Percentiles rank a stretch among this genome's conserved stretches.
phyloP scores from a whole-genome alignment of 2,888 invertebrate genomes.

The Drosophila ochracea region DNA sequence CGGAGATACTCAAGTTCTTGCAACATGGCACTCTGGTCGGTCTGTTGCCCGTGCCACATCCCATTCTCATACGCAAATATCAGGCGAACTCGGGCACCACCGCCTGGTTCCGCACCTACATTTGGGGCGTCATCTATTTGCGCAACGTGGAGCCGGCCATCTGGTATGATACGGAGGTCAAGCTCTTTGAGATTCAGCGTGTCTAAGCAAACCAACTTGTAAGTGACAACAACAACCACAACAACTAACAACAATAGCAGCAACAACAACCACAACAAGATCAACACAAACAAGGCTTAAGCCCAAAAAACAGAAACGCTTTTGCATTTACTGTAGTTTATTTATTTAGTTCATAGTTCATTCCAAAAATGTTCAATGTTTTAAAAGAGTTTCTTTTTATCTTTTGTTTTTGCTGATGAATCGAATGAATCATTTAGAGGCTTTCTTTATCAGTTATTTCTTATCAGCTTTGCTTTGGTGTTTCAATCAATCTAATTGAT shows the following conservation, averaged over 20 bases:
- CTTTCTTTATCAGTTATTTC: constrained; percentile 49
- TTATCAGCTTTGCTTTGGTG: constrained; percentile 28
- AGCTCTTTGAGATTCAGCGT: constrained; percentile 98
- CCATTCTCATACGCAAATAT: constrained; percentile 99
- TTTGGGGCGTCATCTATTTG: constrained; percentile 99
- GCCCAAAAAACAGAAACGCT: constrained; percentile 58
- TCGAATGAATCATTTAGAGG: constrained; percentile 35
- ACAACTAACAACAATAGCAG: constrained; percentile 12
- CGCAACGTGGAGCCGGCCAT: constrained; percentile 99
- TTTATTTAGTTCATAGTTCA: constrained; percentile 69
- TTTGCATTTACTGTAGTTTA: constrained; percentile 73
- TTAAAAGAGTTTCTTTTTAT: constrained; percentile 26
- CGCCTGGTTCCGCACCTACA: constrained; percentile 99
- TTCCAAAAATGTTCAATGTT: constrained; percentile 58
- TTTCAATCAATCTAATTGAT: constrained; percentile 14
- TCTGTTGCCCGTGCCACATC: constrained; percentile 98
- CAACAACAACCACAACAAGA: constrained; percentile 19
- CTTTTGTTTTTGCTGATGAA: neutral
- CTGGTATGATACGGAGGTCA: constrained; percentile 99
- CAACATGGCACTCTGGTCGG: constrained; percentile 99
- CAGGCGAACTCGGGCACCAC: constrained; percentile 99
- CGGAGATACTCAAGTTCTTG: constrained; percentile 99
- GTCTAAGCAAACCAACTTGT: constrained; percentile 86
- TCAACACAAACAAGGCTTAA: constrained; percentile 47
- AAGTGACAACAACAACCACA: constrained; percentile 37